These are phyloP conservation scores for Pegoplata infirma DNA, from an alignment of 2,888 invertebrate species.

Conservation along the genomic window DNA sequence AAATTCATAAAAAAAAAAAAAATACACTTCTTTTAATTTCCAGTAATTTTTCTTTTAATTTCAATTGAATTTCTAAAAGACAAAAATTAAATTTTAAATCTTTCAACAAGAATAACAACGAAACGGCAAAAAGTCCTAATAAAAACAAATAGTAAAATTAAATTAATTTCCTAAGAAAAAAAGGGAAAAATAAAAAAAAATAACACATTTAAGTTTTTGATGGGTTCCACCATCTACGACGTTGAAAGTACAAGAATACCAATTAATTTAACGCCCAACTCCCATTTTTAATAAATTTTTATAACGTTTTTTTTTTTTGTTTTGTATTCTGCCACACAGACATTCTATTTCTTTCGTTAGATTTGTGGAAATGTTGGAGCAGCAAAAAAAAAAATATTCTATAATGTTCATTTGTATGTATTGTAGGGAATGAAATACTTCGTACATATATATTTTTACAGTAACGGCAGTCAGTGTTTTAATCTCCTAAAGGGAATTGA, in stretches of 20 bases:
- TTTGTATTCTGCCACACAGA: constrained; percentile 23
- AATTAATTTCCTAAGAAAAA: constrained; percentile 48
- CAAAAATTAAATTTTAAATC: not conserved
- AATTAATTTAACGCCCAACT: constrained; percentile 57
- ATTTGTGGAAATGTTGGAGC: constrained; percentile 21
- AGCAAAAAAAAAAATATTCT: not conserved
- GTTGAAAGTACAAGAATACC: constrained; percentile 48
- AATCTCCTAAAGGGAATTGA: constrained; percentile 57
- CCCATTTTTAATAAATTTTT: constrained; percentile 55
- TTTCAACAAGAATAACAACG: not conserved
- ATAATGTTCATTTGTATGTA: constrained; percentile 25
- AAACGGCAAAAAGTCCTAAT: not conserved
- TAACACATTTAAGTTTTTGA: constrained; percentile 38
- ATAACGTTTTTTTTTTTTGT: constrained; percentile 25
- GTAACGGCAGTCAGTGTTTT: constrained; percentile 37
- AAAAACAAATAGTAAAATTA: constrained; percentile 34
- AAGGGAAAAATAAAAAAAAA: constrained; percentile 21
- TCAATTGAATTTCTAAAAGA: not conserved
- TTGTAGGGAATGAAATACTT: constrained; percentile 1
- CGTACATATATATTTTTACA: not conserved
- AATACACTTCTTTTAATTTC: not conserved
- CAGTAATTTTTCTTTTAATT: not conserved
- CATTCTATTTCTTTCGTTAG: constrained; percentile 41
- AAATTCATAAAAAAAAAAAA: no score
- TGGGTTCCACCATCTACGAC: constrained; percentile 17